Evolutionary conservation across 2,113 vertebrate species (phyloP).

Genomic region (Anthoscopus minutus): DNA sequence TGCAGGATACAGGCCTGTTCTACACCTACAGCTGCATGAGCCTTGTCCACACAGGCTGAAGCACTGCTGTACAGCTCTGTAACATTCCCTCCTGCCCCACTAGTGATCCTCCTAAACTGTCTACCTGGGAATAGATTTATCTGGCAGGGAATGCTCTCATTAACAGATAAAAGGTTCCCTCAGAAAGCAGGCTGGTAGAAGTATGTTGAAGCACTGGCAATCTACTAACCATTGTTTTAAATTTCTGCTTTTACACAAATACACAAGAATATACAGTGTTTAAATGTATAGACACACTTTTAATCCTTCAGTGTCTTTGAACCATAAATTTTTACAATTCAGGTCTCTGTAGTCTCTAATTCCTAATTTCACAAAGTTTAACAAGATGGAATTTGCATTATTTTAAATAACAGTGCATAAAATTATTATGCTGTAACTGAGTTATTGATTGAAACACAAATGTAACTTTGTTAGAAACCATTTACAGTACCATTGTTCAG

Average conservation of each 20-base stretch:
- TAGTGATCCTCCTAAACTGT: not conserved
- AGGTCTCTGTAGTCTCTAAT: not conserved
- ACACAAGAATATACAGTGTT: not conserved
- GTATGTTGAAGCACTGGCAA: not conserved
- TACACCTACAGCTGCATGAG: not conserved
- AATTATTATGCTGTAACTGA: not conserved
- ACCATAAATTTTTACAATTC: not conserved
- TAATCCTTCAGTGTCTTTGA: not conserved
- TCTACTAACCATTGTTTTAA: not conserved
- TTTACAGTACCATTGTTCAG: conserved; percentile 14
- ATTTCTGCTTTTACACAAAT: not conserved
- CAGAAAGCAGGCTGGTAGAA: not conserved
- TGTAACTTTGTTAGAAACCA: conserved; percentile 49
- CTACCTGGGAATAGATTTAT: not conserved
- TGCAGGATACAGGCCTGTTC: not conserved
- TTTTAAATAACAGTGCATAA: not conserved
- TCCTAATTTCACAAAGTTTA: not conserved
- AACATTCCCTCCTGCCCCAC: not conserved
- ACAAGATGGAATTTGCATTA: not conserved
- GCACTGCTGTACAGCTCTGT: too few species aligned
- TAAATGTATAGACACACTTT: not conserved
- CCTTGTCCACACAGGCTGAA: not conserved
- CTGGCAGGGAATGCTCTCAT: not conserved
- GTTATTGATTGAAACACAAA: not conserved
- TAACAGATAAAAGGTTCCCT: not conserved